Evolutionary conservation across 2,888 invertebrate genomes (phyloP).

Genomic region (Teinopalpus imperialis): DNA sequence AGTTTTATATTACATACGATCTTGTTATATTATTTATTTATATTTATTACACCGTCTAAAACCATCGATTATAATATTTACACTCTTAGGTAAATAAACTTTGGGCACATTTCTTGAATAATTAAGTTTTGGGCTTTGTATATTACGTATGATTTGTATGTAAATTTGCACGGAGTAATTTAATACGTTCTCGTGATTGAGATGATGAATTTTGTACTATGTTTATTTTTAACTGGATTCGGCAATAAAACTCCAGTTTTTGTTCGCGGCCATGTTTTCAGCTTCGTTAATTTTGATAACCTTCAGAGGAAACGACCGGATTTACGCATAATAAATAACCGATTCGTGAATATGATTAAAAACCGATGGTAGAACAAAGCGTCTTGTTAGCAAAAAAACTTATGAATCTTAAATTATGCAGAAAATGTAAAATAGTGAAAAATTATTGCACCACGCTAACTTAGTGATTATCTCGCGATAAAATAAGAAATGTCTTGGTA

Average conservation of each 20-base stretch:
- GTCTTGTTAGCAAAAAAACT: neutral
- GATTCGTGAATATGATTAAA: conserved; percentile 16
- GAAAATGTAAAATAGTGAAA: no score
- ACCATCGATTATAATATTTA: neutral
- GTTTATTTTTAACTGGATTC: conserved; percentile 3
- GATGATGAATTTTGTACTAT: conserved; percentile 13
- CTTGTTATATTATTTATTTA: neutral
- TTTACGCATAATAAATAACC: conserved; percentile 25
- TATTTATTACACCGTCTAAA: neutral
- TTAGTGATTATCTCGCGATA: no score
- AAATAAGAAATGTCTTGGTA: no score
- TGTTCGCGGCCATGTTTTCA: conserved; percentile 11
- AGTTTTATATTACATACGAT: neutral
- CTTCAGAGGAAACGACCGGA: conserved; percentile 22
- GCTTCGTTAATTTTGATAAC: conserved; percentile 22
- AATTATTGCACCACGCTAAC: no score
- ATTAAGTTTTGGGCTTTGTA: neutral
- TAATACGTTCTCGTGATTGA: conserved; percentile 5
- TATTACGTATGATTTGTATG: neutral
- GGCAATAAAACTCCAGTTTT: conserved; percentile 16
- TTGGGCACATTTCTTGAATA: neutral
- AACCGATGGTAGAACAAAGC: neutral
- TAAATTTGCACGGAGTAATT: conserved; percentile 4
- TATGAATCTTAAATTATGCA: neutral
- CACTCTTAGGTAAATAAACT: neutral